Conservation (phyloP, 2,888 invertebrate genomes). For the Sipha maydis region DNA sequence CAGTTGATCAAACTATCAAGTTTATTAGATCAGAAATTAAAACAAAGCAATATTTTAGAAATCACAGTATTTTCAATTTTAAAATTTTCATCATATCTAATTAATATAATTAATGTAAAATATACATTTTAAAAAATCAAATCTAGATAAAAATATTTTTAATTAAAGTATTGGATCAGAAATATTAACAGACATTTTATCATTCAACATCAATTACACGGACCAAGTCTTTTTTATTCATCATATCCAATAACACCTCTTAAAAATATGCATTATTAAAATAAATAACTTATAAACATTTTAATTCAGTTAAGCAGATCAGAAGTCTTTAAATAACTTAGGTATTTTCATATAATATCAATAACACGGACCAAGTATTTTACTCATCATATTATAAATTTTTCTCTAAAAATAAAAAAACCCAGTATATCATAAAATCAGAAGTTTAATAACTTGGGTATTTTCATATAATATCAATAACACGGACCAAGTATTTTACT, state of each 20-base stretch:
- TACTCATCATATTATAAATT: conserved; percentile 63
- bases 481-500: conserved; percentile 65
- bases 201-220: conserved; percentile 67
- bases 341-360: conserved; percentile 62
- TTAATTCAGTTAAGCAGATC: not conserved
- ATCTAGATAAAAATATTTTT: too few species aligned
- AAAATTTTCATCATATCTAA: conserved; percentile 25
- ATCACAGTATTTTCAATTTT: conserved; percentile 35
- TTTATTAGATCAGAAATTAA: conserved; percentile 50
- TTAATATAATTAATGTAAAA: too few species aligned
- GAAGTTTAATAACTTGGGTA: conserved; percentile 57
- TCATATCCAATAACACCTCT: not conserved
- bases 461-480: conserved; percentile 66
- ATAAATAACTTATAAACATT: not conserved
- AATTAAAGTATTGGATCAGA: not conserved
- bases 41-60: conserved; percentile 48
- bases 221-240: conserved; percentile 65
- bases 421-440: not conserved
- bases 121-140: too few species aligned
- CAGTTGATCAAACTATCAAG: not conserved
- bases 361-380: conserved; percentile 65
- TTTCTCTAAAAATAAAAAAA: not conserved
- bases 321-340: conserved; percentile 11
- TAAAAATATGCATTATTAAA: not conserved
- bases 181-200: conserved; percentile 64